Evolutionary conservation across 2,113 vertebrate species (phyloP).

Genomic region (Macquaria ambigua): DNA sequence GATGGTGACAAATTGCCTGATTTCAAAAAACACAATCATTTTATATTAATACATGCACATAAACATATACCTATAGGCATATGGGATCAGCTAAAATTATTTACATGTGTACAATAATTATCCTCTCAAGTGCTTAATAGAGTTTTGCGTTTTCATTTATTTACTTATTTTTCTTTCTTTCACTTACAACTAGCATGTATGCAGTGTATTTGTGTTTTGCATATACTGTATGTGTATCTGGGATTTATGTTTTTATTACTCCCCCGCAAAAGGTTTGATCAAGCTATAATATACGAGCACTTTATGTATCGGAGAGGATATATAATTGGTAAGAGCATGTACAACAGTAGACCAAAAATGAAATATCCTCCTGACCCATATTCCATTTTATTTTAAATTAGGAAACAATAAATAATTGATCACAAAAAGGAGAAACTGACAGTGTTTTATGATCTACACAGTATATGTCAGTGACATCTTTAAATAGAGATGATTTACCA

Average conservation of each 20-base stretch:
- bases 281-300: not conserved
- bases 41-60: not conserved
- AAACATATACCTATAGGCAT: not conserved
- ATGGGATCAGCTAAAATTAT: not conserved
- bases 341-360: not conserved
- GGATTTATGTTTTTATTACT: not conserved
- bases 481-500: not conserved
- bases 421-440: not conserved
- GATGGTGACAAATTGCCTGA: not conserved
- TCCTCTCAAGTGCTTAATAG: not conserved
- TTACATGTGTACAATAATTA: not conserved
- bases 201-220: not conserved
- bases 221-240: not conserved
- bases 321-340: not conserved
- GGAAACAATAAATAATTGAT: not conserved
- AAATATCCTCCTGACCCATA: not conserved
- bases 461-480: not conserved
- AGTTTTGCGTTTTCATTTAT: not conserved
- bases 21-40: not conserved
- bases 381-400: not conserved
- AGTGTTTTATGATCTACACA: not conserved
- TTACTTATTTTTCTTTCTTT: not conserved
- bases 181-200: not conserved
- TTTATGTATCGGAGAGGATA: not conserved
- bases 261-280: not conserved